Evolutionary conservation across 2,888 invertebrate species (phyloP), one percentile per base, ranked within the genome.

Genomic region (Anthrax anthrax): DNA sequence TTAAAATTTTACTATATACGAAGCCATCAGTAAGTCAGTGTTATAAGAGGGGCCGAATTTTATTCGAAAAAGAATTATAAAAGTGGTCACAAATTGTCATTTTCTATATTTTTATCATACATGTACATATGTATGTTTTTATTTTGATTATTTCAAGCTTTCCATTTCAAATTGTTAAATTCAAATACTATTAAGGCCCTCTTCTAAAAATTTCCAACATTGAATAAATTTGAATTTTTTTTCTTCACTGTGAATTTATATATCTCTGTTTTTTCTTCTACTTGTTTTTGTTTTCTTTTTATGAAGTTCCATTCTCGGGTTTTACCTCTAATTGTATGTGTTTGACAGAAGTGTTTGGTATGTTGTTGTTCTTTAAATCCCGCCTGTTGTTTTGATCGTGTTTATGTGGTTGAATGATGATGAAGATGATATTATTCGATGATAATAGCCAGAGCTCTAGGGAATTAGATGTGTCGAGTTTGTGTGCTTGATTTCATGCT

Each of bases 161-260:
- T 47, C 43, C 36, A 45, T 45, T 43, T 47, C 42, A 42, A 45
- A 39, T 44, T 43, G 18, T 37, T 29, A 19, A 23, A 14, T n/a
- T 32, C 37, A 43, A 40, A 43, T 43, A 27, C 16, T 37, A 32
- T 32, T 32, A 12, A 32, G 12, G 29, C 6, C 29, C 29, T 12
- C 36, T 37, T 40, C 40, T 19, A 23, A 16, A 32, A 12, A 32
- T 12, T 32, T 32, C 12, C 29, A 32, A 12, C 13, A 32, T 32
- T 36, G 34, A 12, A 14, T n/a, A 34, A 13, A 16, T 13, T 18
- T 32, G 42, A 16, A 17, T 32, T 39, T 18, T 34, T 44, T 39
- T 39, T 39, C 39, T 19, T 39, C n/a, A n/a, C n/a, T n/a, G n/a
- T n/a, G n/a, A n/a, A n/a, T n/a, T n/a, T n/a, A n/a, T n/a, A n/a